Base-by-base conservation (phyloP, 1,140 invertebrate genomes). In the Daktulosphaira vitifoliae region DNA sequence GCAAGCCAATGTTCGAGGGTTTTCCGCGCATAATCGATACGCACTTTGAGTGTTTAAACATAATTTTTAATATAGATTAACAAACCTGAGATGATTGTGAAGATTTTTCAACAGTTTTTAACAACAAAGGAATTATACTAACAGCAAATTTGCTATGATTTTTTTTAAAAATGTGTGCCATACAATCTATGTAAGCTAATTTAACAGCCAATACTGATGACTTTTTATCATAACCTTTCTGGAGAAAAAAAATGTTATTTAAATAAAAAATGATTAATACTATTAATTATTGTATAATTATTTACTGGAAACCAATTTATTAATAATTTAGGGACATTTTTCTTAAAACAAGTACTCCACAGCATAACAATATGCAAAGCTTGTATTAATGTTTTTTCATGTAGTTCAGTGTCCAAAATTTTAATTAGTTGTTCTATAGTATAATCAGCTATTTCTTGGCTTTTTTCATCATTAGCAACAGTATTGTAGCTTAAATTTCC, bases 381-480 rank as follows among this genome's bases (percentile, higher is more conserved):
- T 69, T 85, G 83, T 67, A 89, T 82, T 23, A 96, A 74, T 2
- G 90, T 93, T 70, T 90, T 91, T 76, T 97, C 94, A 75, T 96
- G 92, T 2, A 56, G 91, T 81, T 98, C 94, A 33, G 81, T 81
- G 72, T 93, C 88, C 20, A 96, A 77, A 20, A 92, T 81, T 72
- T 88, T 87, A 15, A 87, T 78, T 71, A 92, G 87, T 66, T 86
- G 79, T 38, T 84, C 79, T 2, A 81, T 77, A 3, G 84, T 84
- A 26, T 76, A 78, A 52, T 80, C 75, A 51, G 84, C 81, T 59
- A 94, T 75, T 66, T 77, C 74, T 66, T 81, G 76, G 0, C 82
- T 72, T 52, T 33, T 23, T 20, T 81, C 78, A 6, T 78, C 78
- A 2, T 80, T 81, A 16, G 78, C 74, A 13, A 90, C 83, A 9